Evolutionary conservation across 1,140 invertebrate species (phyloP).

Genomic region (Drosophila orosa): DNA sequence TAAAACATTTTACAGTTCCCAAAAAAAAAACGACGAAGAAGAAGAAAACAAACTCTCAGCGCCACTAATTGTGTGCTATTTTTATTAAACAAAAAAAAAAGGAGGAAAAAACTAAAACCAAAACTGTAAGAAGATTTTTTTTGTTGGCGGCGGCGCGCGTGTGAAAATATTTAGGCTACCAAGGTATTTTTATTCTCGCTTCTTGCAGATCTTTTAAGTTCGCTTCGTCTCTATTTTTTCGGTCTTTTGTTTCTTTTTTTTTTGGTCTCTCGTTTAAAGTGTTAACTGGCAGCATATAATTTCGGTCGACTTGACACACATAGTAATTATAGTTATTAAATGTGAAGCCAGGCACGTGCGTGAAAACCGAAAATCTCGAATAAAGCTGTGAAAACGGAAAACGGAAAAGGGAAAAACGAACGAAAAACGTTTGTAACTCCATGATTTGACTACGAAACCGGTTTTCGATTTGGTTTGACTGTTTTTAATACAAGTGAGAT

Average conservation of each 20-base stretch:
- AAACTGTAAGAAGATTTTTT: slow-evolving; percentile 64
- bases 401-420: slow-evolving; percentile 54
- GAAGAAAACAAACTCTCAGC: slow-evolving; percentile 45
- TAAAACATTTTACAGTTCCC: slow-evolving; percentile 64
- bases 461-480: slow-evolving; percentile 85
- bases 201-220: slow-evolving; percentile 34
- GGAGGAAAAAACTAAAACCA: slow-evolving; percentile 25
- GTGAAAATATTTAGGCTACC: slow-evolving; percentile 76
- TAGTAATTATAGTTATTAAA: slow-evolving; percentile 76
- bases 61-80: slow-evolving; percentile 77
- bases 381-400: slow-evolving; percentile 33
- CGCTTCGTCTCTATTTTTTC: slow-evolving; percentile 28
- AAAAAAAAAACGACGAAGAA: background rate
- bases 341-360: slow-evolving; percentile 65
- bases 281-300: slow-evolving; percentile 68
- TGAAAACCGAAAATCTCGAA: slow-evolving; percentile 38
- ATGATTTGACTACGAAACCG: slow-evolving; percentile 84
- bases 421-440: slow-evolving; percentile 49
- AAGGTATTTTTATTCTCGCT: slow-evolving; percentile 56
- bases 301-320: slow-evolving; percentile 69
- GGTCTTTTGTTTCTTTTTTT: slow-evolving; percentile 21
- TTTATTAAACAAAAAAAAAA: slow-evolving; percentile 49
- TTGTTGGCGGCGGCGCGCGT: slow-evolving; percentile 54
- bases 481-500: slow-evolving; percentile 84
- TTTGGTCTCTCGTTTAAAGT: slow-evolving; percentile 55